These are phyloP conservation scores for Amyelois transitella DNA, from an alignment of 1,140 invertebrate genomes.

Conservation along the genomic window DNA sequence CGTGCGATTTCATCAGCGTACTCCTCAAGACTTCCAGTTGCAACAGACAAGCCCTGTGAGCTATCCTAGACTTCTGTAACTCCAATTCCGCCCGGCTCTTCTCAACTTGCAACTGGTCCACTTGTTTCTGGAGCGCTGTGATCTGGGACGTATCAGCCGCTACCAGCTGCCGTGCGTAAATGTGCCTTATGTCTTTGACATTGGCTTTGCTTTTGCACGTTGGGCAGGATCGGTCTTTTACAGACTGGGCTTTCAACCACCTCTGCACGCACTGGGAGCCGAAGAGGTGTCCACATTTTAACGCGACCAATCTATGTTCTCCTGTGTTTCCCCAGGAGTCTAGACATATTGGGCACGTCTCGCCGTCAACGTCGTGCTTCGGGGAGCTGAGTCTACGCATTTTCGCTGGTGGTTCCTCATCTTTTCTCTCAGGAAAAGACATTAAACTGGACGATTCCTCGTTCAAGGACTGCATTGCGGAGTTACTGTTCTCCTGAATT, in stretches of 20 bases:
- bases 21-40: constrained; percentile 61
- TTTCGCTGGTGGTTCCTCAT: constrained; percentile 49
- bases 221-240: constrained; percentile 80
- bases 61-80: constrained; percentile 48
- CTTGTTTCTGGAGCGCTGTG: constrained; percentile 70
- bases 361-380: constrained; percentile 76
- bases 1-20: constrained; percentile 47
- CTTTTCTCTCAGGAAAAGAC: constrained; percentile 10
- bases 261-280: constrained; percentile 87
- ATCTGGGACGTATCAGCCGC: constrained; percentile 73
- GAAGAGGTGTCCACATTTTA: constrained; percentile 95
- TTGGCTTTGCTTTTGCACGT: constrained; percentile 89
- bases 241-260: constrained; percentile 79
- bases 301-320: constrained; percentile 84
- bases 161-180: constrained; percentile 75
- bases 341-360: constrained; percentile 90
- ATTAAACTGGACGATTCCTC: constrained; percentile 26
- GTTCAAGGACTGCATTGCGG: constrained; percentile 6
- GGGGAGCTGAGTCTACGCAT: constrained; percentile 43
- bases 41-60: constrained; percentile 62
- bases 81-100: constrained; percentile 52
- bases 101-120: constrained; percentile 58
- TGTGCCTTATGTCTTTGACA: constrained; percentile 81
- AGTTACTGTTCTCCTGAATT: constrained; percentile 19
- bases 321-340: constrained; percentile 91